Percentiles rank a stretch among this genome's conserved stretches.
Evolutionary conservation across 2,888 invertebrate species (phyloP).

Genomic region (Lepidochrysops patricia): DNA sequence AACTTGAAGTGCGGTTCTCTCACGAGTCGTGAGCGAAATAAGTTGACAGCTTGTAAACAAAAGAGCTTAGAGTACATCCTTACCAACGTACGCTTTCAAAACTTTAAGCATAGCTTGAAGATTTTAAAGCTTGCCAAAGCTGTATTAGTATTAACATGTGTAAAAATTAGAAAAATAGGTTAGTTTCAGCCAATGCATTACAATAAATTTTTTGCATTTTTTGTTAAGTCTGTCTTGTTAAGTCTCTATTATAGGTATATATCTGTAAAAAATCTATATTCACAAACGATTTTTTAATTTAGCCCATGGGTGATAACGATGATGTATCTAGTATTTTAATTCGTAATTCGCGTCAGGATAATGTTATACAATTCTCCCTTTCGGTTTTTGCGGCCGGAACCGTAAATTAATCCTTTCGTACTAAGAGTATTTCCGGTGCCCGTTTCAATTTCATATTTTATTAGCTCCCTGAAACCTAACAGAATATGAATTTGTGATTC

Average conservation of each 20-base stretch:
- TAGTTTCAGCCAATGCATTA: too few relatives aligned
- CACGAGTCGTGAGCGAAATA: background rate
- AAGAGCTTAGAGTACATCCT: background rate
- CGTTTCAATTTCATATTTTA: constrained; percentile 13
- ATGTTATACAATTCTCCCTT: constrained; percentile 5
- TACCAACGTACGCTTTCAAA: too few relatives aligned
- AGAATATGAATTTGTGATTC: constrained; percentile 3
- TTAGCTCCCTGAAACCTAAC: constrained; percentile 4
- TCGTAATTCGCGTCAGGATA: background rate
- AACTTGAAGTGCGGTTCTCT: constrained; percentile 18
- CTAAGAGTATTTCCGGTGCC: constrained; percentile 25
- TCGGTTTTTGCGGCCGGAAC: constrained; percentile 49
- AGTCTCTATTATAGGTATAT: too few relatives aligned
- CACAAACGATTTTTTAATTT: background rate
- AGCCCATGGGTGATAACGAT: background rate
- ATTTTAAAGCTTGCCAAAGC: too few relatives aligned
- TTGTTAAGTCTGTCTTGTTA: too few relatives aligned
- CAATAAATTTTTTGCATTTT: too few relatives aligned
- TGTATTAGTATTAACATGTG: too few relatives aligned
- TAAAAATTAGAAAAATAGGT: too few relatives aligned
- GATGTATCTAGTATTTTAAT: background rate
- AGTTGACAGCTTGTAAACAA: background rate
- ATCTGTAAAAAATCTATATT: too few relatives aligned
- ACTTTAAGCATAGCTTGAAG: too few relatives aligned
- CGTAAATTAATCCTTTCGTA: constrained; percentile 29